These are phyloP conservation scores for Nesoenas mayeri DNA, from an alignment of 2,113 vertebrate species.

Conservation along the genomic window DNA sequence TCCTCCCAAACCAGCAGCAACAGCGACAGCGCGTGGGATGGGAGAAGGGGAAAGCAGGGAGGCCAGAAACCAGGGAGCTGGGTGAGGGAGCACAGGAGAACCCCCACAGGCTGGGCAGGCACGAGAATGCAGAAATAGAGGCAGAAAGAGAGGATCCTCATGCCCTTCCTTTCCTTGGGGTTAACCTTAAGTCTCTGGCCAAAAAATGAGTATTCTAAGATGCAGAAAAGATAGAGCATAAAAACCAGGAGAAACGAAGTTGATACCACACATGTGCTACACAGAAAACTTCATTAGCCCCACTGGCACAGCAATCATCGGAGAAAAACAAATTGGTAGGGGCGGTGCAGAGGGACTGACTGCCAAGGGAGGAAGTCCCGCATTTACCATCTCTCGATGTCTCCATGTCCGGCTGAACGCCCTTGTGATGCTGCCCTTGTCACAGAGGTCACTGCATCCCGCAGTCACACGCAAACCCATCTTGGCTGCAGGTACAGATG, in stretches of 20 bases:
- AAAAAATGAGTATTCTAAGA: not conserved
- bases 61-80: not conserved
- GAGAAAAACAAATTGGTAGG: not conserved
- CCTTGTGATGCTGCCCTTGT: not conserved
- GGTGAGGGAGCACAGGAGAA: not conserved
- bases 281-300: not conserved
- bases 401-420: not conserved
- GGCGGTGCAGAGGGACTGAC: not conserved
- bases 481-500: not conserved
- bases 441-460: not conserved
- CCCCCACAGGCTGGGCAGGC: no score
- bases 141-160: not conserved
- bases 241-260: not conserved
- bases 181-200: not conserved
- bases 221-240: not conserved
- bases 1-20: not conserved
- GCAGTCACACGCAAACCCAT: not conserved
- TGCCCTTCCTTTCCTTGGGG: not conserved
- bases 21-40: not conserved
- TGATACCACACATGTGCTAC: not conserved
- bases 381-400: not conserved
- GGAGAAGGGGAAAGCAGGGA: not conserved
- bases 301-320: not conserved
- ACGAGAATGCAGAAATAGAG: not conserved
- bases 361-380: not conserved